A percentile compares a stretch with the other conserved stretches of the same genome.
Conservation (phyloP, 2,888 invertebrate genomes). For the Lithosia quadra region DNA sequence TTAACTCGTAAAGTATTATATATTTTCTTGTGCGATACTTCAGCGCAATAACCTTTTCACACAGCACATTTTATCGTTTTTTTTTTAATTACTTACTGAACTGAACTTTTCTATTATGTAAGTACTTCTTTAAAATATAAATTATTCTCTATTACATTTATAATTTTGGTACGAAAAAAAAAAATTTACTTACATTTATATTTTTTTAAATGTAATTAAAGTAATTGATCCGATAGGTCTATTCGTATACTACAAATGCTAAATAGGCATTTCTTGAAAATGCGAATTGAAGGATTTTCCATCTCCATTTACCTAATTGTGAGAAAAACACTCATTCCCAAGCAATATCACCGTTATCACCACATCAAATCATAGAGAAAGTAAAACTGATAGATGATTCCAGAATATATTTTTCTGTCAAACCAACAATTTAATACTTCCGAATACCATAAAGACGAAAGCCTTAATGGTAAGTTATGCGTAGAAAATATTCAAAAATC, state of each 20-base stretch:
- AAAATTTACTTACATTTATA: too few relatives aligned
- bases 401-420: slow-evolving; percentile 12
- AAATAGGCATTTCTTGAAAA: background rate
- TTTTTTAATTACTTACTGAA: too few relatives aligned
- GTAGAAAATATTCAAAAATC: slow-evolving; percentile 19
- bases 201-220: too few relatives aligned
- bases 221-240: background rate
- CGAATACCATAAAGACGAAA: slow-evolving; percentile 22
- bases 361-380: slow-evolving; percentile 14
- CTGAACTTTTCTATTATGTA: too few relatives aligned
- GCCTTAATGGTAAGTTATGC: slow-evolving; percentile 23
- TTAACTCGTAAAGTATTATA: background rate
- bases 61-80: too few relatives aligned
- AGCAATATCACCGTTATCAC: slow-evolving; percentile 5
- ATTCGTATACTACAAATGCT: too few relatives aligned
- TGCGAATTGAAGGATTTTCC: background rate
- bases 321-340: background rate
- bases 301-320: background rate
- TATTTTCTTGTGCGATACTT: background rate
- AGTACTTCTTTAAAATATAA: too few relatives aligned
- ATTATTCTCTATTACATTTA: too few relatives aligned
- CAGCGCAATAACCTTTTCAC: background rate
- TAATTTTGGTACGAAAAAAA: too few relatives aligned
- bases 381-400: slow-evolving; percentile 7
- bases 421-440: slow-evolving; percentile 23